phyloP scores from a whole-genome alignment of 2,888 invertebrate species.

The Chouioia cunea region DNA sequence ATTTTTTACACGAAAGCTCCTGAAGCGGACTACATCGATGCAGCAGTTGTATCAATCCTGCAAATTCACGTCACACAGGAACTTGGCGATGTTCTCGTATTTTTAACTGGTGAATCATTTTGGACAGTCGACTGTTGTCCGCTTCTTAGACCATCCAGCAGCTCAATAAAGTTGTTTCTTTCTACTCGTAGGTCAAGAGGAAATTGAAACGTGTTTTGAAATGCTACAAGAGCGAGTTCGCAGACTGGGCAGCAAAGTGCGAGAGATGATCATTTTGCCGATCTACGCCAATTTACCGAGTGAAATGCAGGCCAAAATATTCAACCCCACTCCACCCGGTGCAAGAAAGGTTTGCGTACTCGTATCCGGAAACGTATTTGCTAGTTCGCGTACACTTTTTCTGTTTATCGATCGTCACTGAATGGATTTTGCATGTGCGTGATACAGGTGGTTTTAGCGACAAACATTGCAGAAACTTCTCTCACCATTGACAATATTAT shows the following conservation, averaged over 20 bases:
- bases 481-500: slow-evolving; percentile 98
- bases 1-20: slow-evolving; percentile 99
- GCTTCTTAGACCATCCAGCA: too few relatives aligned
- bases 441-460: slow-evolving; percentile 88
- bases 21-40: slow-evolving; percentile 98
- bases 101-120: slow-evolving; percentile 81
- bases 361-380: neutral
- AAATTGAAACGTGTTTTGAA: slow-evolving; percentile 92
- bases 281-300: slow-evolving; percentile 99
- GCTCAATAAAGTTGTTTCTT: neutral
- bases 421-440: neutral
- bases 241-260: slow-evolving; percentile 92
- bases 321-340: slow-evolving; percentile 96
- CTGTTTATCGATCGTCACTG: too few relatives aligned
- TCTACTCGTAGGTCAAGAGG: slow-evolving; percentile 76
- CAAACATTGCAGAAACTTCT: slow-evolving; percentile 99
- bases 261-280: slow-evolving; percentile 91
- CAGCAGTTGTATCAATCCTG: slow-evolving; percentile 95
- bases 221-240: slow-evolving; percentile 90
- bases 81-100: slow-evolving; percentile 94
- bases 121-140: neutral
- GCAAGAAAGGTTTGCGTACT: slow-evolving; percentile 81
- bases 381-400: too few relatives aligned
- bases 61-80: slow-evolving; percentile 99
- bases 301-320: slow-evolving; percentile 99